phyloP scores from a whole-genome alignment of 2,888 invertebrate species.

The Tachina fera region DNA sequence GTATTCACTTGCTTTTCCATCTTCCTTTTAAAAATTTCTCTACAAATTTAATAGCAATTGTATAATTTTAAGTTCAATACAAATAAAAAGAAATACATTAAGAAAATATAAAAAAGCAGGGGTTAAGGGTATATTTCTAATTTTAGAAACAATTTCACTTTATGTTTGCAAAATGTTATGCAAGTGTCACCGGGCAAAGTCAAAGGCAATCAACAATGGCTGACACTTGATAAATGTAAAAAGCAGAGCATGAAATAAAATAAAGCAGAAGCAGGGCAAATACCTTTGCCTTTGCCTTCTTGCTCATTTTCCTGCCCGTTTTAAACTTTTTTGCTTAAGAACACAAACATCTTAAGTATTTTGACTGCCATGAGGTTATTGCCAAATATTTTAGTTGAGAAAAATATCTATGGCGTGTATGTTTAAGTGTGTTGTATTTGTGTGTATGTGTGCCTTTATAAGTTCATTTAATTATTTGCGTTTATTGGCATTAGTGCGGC shows the following conservation, averaged over 20 bases:
- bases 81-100: not conserved
- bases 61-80: not conserved
- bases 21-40: not conserved
- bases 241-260: not conserved
- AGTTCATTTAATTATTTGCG: not conserved
- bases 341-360: conserved; percentile 18
- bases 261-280: not conserved
- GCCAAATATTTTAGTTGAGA: not conserved
- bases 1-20: not conserved
- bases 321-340: conserved; percentile 7
- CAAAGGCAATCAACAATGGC: conserved; percentile 48
- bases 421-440: too few species aligned
- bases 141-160: conserved; percentile 42
- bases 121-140: not conserved
- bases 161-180: conserved; percentile 1
- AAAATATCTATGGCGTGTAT: not conserved
- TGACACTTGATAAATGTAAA: conserved; percentile 30
- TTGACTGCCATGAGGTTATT: not conserved
- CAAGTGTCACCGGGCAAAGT: conserved; percentile 54
- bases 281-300: conserved; percentile 10
- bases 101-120: not conserved
- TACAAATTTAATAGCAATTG: conserved; percentile 14
- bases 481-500: conserved; percentile 16
- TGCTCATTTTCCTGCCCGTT: not conserved
- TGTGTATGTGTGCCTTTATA: not conserved